Evolutionary conservation across 1,140 invertebrate species (phyloP).

Genomic region (Drosophila nigrodunni): DNA sequence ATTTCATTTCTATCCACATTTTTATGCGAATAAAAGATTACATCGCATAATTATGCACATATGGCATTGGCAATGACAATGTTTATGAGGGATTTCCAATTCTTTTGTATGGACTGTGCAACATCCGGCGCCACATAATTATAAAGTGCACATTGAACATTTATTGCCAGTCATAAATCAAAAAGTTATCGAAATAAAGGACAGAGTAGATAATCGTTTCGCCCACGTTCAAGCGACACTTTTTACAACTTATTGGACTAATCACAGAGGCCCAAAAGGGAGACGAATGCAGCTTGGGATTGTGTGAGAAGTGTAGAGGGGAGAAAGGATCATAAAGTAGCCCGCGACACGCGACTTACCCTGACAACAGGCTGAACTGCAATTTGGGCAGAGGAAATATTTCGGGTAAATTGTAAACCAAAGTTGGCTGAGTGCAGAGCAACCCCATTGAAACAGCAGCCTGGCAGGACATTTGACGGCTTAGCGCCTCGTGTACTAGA

Average conservation of each 20-base stretch:
- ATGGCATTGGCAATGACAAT: slow-evolving; percentile 49
- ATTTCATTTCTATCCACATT: not conserved
- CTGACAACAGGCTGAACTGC: slow-evolving; percentile 12
- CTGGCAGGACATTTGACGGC: slow-evolving; percentile 73
- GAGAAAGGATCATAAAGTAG: slow-evolving; percentile 43
- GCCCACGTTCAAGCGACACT: slow-evolving; percentile 61
- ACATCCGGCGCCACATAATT: slow-evolving; percentile 66
- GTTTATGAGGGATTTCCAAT: slow-evolving; percentile 36
- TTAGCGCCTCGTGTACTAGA: slow-evolving; percentile 68
- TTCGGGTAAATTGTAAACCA: slow-evolving; percentile 31
- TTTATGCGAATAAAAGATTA: slow-evolving; percentile 27
- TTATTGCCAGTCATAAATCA: slow-evolving; percentile 83
- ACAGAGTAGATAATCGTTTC: slow-evolving; percentile 63
- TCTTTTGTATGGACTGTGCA: slow-evolving; percentile 40
- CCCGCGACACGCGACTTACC: slow-evolving; percentile 65
- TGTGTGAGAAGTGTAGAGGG: not conserved
- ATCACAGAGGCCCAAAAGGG: slow-evolving; percentile 49
- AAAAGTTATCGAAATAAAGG: slow-evolving; percentile 75
- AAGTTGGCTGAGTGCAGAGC: slow-evolving; percentile 38
- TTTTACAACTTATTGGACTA: slow-evolving; percentile 84
- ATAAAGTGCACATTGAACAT: slow-evolving; percentile 78
- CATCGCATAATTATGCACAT: slow-evolving; percentile 66
- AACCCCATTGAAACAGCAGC: slow-evolving; percentile 55
- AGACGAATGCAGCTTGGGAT: not conserved
- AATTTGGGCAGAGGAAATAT: slow-evolving; percentile 20